Base-by-base conservation (phyloP, 2,888 invertebrate genomes). In the Escarpia spicata region DNA sequence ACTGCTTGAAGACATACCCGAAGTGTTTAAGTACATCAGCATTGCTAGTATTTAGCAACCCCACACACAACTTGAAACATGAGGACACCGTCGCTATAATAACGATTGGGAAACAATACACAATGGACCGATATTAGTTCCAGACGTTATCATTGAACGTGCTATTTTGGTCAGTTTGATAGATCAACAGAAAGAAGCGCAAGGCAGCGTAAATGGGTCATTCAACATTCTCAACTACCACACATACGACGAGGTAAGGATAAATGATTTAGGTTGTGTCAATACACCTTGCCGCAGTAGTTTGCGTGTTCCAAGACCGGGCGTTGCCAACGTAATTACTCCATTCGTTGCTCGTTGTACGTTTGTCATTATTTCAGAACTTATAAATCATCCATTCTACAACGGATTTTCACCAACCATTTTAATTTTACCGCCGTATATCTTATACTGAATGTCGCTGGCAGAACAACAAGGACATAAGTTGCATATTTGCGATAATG, bases 221-320 rank as follows among this genome's bases (percentile, higher is more conserved):
- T 92, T 93, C 91, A 93, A 92, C 92, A 58, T 91, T 9, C 60
- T 92, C 15, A 90, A 90, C 37, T 93, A 93, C 89, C 93, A 93
- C 92, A 92, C 92, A 26, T 93, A 92, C 60, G 92, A 93, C 19
- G 93, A 93, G 93, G 93, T 93, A 91, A 92, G 92, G 37, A 75
- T 75, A 75, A 26, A 0, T 75, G 19, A 19, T 75, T 75, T 75
- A 75, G 75, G 75, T 75, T 75, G 75, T n/a, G 6, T 75, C 26
- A 26, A 75, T 75, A 75, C 75, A 75, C 26, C 19, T 15, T 26
- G 75, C 19, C 19, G 4, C 75, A 26, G 19, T 26, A 26, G 15
- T 1, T n/a, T 75, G 26, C 19, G 26, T 75, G 15, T 26, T 8
- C 75, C 19, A 75, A 15, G 75, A 75, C 26, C 6, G 6, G 19